These are phyloP conservation scores for Heliconius nattereri DNA, from an alignment of 1,140 invertebrate species.

Conservation along the genomic window DNA sequence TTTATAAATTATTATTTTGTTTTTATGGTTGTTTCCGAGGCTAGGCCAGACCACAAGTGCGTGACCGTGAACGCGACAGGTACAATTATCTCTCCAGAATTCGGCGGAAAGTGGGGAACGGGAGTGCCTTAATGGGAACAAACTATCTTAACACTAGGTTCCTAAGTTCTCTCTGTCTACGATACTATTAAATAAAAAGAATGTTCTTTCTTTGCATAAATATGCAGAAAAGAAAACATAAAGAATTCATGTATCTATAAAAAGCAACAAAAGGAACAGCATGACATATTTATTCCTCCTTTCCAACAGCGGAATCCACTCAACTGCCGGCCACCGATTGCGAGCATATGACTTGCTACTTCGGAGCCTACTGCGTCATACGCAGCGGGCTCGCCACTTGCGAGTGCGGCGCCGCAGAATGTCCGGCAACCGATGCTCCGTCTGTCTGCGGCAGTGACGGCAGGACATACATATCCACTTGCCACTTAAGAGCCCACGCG, in stretches of 20 bases:
- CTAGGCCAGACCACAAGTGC: no score
- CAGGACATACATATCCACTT: slow-evolving; percentile 88
- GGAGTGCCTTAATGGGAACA: no score
- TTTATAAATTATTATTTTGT: background rate
- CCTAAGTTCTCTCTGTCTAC: no score
- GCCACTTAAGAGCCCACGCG: slow-evolving; percentile 87
- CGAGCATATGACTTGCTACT: slow-evolving; percentile 89
- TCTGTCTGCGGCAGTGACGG: slow-evolving; percentile 90
- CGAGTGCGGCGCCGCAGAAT: slow-evolving; percentile 84
- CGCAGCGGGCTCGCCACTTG: slow-evolving; percentile 86
- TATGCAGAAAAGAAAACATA: no score
- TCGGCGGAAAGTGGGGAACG: no score
- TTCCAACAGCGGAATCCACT: slow-evolving; percentile 84
- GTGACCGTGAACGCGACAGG: no score
- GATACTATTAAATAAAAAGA: no score
- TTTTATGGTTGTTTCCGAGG: no score
- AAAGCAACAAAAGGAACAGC: background rate
- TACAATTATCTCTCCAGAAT: no score
- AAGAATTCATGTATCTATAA: no score
- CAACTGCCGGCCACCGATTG: slow-evolving; percentile 86
- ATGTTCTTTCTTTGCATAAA: no score
- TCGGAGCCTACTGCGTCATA: slow-evolving; percentile 90
- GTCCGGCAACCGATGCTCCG: slow-evolving; percentile 77
- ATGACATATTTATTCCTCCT: slow-evolving; percentile 10
- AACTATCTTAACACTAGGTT: no score